A percentile compares a stretch with the other conserved stretches of the same genome.
These are phyloP conservation scores for Metopia argyrocephala DNA, from an alignment of 2,888 invertebrate genomes.

Conservation along the genomic window DNA sequence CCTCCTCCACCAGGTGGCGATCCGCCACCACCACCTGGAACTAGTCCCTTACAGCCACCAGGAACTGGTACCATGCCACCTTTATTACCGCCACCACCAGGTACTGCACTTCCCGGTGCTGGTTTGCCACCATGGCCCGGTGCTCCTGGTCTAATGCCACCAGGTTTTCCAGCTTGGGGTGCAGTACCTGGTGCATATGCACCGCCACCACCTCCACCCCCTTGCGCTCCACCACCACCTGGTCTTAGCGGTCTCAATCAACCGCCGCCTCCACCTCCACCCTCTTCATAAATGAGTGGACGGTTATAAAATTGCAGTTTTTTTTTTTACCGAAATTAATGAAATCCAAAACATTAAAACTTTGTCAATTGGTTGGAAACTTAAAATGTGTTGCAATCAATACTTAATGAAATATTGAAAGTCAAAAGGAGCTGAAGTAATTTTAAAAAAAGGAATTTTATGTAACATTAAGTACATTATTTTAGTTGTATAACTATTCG, in stretches of 20 bases:
- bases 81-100: conserved; percentile 80
- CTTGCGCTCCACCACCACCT: conserved; percentile 80
- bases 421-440: not conserved
- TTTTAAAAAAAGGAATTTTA: too few relatives aligned
- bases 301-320: not conserved
- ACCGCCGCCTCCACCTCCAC: conserved; percentile 86
- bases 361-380: conserved; percentile 54
- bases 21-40: conserved; percentile 80
- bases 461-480: too few relatives aligned
- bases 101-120: conserved; percentile 65
- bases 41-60: conserved; percentile 78
- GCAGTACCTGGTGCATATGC: conserved; percentile 71
- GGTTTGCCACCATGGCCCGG: conserved; percentile 74
- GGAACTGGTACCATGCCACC: conserved; percentile 73
- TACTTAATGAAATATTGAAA: not conserved
- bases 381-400: conserved; percentile 45
- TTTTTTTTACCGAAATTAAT: not conserved
- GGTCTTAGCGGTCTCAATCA: conserved; percentile 80
- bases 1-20: conserved; percentile 79
- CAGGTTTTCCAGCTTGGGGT: conserved; percentile 73
- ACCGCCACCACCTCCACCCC: conserved; percentile 80
- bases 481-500: too few relatives aligned
- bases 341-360: conserved; percentile 39
- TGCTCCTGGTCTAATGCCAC: conserved; percentile 71
- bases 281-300: conserved; percentile 68